Conservation (phyloP, 1,140 invertebrate genomes). For the Chrysomallon squamiferum region DNA sequence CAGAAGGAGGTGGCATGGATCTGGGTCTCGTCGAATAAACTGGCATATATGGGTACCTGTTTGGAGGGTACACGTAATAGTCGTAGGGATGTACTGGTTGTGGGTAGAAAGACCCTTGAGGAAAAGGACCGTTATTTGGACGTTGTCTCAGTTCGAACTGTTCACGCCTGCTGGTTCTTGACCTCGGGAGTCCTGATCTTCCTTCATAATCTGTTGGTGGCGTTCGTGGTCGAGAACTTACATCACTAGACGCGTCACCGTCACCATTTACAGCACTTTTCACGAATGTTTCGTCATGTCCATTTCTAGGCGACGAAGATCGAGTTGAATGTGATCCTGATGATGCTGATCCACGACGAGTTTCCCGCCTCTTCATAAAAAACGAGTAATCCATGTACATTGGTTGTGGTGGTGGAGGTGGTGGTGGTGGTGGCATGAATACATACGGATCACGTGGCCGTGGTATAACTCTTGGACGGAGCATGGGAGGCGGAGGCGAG, state of each 20-base stretch:
- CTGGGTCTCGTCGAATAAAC: slow-evolving; percentile 19
- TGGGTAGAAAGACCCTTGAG: slow-evolving; percentile 13
- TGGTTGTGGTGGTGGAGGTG: no score
- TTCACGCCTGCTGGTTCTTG: slow-evolving; percentile 40
- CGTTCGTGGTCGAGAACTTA: slow-evolving; percentile 37
- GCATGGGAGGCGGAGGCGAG: slow-evolving; percentile 34
- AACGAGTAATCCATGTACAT: slow-evolving; percentile 14
- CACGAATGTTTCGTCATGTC: slow-evolving; percentile 22
- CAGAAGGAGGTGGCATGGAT: slow-evolving; percentile 37
- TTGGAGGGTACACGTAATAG: slow-evolving; percentile 22
- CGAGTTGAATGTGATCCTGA: slow-evolving; percentile 23
- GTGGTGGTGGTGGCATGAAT: slow-evolving; percentile 24
- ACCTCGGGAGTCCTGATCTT: slow-evolving; percentile 5
- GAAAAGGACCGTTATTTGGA: slow-evolving; percentile 13
- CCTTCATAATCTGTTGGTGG: slow-evolving; percentile 52
- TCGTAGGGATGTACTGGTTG: slow-evolving; percentile 10
- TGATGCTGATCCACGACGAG: slow-evolving; percentile 15
- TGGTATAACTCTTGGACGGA: slow-evolving; percentile 16
- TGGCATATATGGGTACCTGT: slow-evolving; percentile 20
- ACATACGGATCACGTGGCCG: slow-evolving; percentile 26
- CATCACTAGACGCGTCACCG: slow-evolving; percentile 28
- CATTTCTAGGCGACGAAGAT: slow-evolving; percentile 11
- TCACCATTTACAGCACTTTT: slow-evolving; percentile 14
- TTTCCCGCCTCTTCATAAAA: slow-evolving; percentile 24
- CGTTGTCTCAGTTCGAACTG: slow-evolving; percentile 35